A percentile compares a stretch with the other conserved stretches of the same genome.
Evolutionary conservation across 2,797 vertebrate species (phyloP).

Genomic region (Numenius phaeopus): DNA sequence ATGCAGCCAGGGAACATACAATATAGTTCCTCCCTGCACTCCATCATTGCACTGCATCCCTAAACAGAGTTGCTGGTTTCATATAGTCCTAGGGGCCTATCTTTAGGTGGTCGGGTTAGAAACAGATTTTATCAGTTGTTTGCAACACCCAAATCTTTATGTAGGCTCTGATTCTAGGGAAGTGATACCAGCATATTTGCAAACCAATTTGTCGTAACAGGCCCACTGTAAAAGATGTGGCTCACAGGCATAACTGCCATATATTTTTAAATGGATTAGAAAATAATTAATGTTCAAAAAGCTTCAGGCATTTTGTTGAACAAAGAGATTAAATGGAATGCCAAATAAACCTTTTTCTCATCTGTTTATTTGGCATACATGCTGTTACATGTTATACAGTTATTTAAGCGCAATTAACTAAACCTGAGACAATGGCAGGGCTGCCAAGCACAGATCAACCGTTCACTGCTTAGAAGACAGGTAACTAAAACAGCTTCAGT

Average conservation of each 20-base stretch:
- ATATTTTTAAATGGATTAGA: conserved; percentile 31
- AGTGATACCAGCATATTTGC: neutral
- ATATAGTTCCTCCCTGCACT: accelerated
- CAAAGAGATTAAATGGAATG: neutral
- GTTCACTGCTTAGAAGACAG: neutral
- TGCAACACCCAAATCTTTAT: neutral
- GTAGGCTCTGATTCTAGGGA: neutral
- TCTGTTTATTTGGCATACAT: neutral
- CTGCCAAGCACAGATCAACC: neutral
- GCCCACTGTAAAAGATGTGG: neutral
- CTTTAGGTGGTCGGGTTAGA: neutral
- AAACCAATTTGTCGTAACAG: conserved; percentile 48
- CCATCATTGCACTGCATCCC: neutral
- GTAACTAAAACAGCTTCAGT: neutral
- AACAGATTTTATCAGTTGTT: neutral
- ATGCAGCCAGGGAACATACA: neutral
- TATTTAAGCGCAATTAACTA: neutral
- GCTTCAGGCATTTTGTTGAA: conserved; percentile 27
- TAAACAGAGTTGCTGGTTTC: neutral
- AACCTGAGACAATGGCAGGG: neutral
- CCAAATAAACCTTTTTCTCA: neutral
- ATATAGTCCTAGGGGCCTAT: neutral
- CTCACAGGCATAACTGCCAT: neutral
- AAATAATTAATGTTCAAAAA: conserved; percentile 6
- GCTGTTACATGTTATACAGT: neutral